phyloP scores from a whole-genome alignment of 2,888 invertebrate species.

The Lomographa bimaculata region DNA sequence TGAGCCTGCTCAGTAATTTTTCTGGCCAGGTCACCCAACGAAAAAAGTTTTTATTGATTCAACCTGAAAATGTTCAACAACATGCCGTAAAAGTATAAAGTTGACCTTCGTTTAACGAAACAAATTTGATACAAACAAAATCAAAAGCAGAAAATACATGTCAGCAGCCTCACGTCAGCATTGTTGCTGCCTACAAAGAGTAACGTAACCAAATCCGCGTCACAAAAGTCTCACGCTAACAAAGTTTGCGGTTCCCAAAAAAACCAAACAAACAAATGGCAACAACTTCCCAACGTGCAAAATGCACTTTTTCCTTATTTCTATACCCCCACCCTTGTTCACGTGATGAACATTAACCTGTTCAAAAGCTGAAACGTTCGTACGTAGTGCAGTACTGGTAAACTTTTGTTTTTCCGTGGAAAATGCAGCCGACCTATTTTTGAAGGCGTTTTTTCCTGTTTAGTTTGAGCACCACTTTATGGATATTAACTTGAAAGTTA shows the following conservation, averaged over 20 bases:
- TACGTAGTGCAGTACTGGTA: conserved; percentile 40
- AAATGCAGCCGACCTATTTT: conserved; percentile 50
- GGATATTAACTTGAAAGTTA: conserved; percentile 8
- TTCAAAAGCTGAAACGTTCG: conserved; percentile 57
- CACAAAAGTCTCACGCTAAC: conserved; percentile 12
- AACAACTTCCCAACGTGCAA: conserved; percentile 6
- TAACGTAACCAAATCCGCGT: conserved; percentile 10
- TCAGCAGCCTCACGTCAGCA: too few species aligned
- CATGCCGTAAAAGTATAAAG: too few species aligned
- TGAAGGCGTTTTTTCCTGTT: conserved; percentile 30
- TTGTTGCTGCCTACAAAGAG: too few species aligned
- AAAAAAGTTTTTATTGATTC: too few species aligned
- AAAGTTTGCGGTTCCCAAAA: conserved; percentile 16
- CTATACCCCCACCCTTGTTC: conserved; percentile 30
- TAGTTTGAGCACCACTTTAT: conserved; percentile 22
- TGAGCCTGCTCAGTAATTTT: too few species aligned
- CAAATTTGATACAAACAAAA: too few species aligned
- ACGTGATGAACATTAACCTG: conserved; percentile 61
- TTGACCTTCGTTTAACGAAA: too few species aligned
- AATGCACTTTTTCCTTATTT: conserved; percentile 8
- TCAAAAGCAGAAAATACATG: too few species aligned
- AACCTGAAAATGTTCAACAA: too few species aligned
- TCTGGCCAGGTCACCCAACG: too few species aligned
- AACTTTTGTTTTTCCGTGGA: conserved; percentile 52
- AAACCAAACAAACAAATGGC: conserved; percentile 19